Base-by-base conservation (phyloP, 2,113 vertebrate species). In the Stegostoma tigrinum region DNA sequence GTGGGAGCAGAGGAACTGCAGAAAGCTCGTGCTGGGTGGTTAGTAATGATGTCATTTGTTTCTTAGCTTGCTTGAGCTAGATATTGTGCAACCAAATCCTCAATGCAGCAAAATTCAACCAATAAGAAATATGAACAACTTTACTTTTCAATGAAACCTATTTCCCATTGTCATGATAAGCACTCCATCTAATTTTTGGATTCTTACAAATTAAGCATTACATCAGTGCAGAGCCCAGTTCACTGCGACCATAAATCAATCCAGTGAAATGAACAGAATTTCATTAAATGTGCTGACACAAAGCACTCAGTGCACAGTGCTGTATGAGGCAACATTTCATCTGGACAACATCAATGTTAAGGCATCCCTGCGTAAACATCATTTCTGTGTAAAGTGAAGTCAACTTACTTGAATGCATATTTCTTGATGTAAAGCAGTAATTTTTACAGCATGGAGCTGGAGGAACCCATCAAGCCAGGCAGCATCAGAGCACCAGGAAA, bases 51-150 rank as follows among this genome's bases (percentile, higher is more conserved):
- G 94, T 95, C 45, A 72, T 72, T 95, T 95, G 94, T 45, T 95
- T 75, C 66, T 68, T 90, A 34, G 87, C 87, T 90, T 94, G 66
- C 91, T 68, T 70, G 24, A 45, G 66, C n/a, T 45, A 42, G n/a
- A 94, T 34, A 90, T 61, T 30, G 52, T 90, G 87, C 52, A 90
- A 87, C 30, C 30, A 30, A 72, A 95, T 12, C 68, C 42, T 30
- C 34, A 52, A 72, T 95, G 94, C 94, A 72, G 30, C 67, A 72
- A 95, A 52, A 95, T 52, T 5, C 68, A 95, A 72, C 68, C 67
- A 95, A 95, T 95, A 27, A 95, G 45, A 95, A 95, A 75, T 52
- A 72, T 70, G 67, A 30, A 45, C 64, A 75, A 95, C 27, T 95
- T 0, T 75, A 70, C 21, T 34, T 70, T 95, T 95, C 21, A 45